phyloP scores from a whole-genome alignment of 2,888 invertebrate genomes.

The Thymelicus sylvestris region DNA sequence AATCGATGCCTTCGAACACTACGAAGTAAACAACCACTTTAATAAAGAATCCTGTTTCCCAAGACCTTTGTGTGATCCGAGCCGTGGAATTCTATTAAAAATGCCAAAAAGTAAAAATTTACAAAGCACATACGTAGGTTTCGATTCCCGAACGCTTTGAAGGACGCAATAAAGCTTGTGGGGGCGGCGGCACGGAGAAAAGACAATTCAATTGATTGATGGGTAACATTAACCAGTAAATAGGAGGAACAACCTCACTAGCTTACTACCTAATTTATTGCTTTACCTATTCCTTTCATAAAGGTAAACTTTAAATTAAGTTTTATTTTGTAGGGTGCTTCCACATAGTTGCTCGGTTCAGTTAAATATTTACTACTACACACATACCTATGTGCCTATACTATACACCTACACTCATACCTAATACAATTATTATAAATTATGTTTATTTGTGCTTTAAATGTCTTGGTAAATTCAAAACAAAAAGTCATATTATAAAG shows the following conservation, averaged over 20 bases:
- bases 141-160: slow-evolving; percentile 8
- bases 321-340: too few species aligned
- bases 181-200: neutral
- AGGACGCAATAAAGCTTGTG: slow-evolving; percentile 6
- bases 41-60: slow-evolving; percentile 1
- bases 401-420: too few species aligned
- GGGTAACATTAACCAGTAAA: slow-evolving; percentile 9
- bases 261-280: neutral
- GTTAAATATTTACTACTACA: too few species aligned
- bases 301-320: neutral
- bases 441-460: too few species aligned
- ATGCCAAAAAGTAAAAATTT: neutral
- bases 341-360: too few species aligned
- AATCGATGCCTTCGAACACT: neutral
- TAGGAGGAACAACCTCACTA: neutral
- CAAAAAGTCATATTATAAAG: too few species aligned
- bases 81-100: slow-evolving; percentile 11
- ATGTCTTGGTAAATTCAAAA: too few species aligned
- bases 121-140: slow-evolving; percentile 6
- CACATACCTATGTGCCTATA: too few species aligned
- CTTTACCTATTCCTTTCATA: neutral
- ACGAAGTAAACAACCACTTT: neutral
- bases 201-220: slow-evolving; percentile 17
- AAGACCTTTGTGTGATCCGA: neutral
- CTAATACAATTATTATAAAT: too few species aligned